Base-by-base conservation (phyloP, 2,113 vertebrate species). In the Malurus elegans region DNA sequence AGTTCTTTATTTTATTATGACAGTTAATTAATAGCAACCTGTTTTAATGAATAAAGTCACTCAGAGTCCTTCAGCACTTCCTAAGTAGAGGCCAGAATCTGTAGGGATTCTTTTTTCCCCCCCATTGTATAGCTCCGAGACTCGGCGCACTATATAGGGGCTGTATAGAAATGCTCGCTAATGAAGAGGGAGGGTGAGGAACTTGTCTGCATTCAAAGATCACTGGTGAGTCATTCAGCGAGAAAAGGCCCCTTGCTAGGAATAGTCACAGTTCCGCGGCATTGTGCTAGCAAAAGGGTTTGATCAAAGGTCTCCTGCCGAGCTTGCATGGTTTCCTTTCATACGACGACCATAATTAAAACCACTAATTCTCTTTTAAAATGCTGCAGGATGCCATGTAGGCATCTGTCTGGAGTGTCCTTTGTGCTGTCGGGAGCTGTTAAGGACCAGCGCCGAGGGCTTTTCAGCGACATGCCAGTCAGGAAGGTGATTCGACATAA, bases 341-440 rank as follows among this genome's bases (percentile, higher is more conserved):
- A 98, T 97, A 97, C 96, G 38, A 98, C 98, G 98, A 98, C 98
- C 98, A 98, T 98, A 98, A 98, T 98, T 98, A 98, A 98, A 98
- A 98, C 98, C 98, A 98, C 98, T 98, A 98, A 98, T 98, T 98
- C 98, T 98, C 98, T 98, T 98, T 98, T 98, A 98, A 98, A 98
- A 98, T 98, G 98, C 98, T 98, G 98, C 98, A 98, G 98, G 98
- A 98, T 98, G 98, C 98, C 98, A 98, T 98, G 98, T 98, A 98
- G 98, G 98, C 98, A 98, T 98, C 98, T 98, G 98, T 98, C 98
- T 98, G 98, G 98, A 98, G 98, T 98, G 98, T 98, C 98, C 98
- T 98, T 98, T 98, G 98, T 98, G 98, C 98, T 98, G 98, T 98
- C 98, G 98, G 98, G 98, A 98, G 98, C 98, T 98, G 98, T 98